phyloP scores from a whole-genome alignment of 1,140 invertebrate genomes.

The Ganaspis sp. region DNA sequence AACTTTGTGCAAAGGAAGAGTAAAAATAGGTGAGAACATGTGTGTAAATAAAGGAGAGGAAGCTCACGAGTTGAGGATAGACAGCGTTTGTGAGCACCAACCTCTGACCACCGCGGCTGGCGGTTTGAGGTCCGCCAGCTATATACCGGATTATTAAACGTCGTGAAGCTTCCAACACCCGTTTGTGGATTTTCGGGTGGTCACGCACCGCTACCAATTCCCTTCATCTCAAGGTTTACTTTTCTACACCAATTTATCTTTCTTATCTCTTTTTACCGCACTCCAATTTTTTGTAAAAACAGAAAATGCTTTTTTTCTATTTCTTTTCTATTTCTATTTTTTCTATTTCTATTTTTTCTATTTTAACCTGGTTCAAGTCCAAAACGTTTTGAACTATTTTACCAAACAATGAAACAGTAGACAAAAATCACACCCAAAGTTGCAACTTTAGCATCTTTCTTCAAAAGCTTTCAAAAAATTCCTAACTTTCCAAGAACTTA shows the following conservation, averaged over 20 bases:
- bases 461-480: too few relatives aligned
- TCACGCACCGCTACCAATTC: conserved; percentile 58
- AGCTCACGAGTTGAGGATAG: conserved; percentile 52
- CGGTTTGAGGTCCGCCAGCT: conserved; percentile 75
- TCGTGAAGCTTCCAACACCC: conserved; percentile 65
- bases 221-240: conserved; percentile 17
- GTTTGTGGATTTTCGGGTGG: conserved; percentile 67
- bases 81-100: conserved; percentile 58
- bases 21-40: conserved; percentile 38
- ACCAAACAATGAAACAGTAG: too few relatives aligned
- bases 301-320: too few relatives aligned
- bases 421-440: too few relatives aligned
- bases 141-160: conserved; percentile 74
- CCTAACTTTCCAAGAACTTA: too few relatives aligned
- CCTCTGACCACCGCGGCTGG: conserved; percentile 67
- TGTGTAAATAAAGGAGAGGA: conserved; percentile 9
- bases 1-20: background rate
- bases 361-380: too few relatives aligned
- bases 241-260: background rate
- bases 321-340: too few relatives aligned
- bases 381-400: too few relatives aligned
- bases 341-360: too few relatives aligned
- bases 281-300: too few relatives aligned
- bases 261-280: background rate
- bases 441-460: too few relatives aligned